Evolutionary conservation across 2,797 vertebrate genomes (phyloP), one percentile per base, ranked within the genome.

Genomic region (Lutjanus argentimaculatus): DNA sequence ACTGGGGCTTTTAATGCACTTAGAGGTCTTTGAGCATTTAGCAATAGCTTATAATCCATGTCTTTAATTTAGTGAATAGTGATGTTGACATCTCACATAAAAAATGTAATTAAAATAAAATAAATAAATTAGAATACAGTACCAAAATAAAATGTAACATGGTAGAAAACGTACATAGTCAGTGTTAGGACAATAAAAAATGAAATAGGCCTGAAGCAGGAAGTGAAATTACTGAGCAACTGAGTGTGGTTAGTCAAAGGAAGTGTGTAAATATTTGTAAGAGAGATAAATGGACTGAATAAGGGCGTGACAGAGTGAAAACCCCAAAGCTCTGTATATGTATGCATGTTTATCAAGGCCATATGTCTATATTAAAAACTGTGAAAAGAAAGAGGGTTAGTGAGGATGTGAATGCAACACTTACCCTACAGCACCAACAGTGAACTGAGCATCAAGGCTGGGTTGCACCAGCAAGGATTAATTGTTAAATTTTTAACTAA

Each of bases 211-310:
- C 0, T 22, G 1, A 12, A 1, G 6, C n/a, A 72, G 79, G 40
- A 79, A 77, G 45, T 53, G 6, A 52, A 45, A 40, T 40, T 21
- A 61, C 15, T 59, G 42, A 63, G 79, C 7, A 40, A 77, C 21
- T 1, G 17, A 65, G 25, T 15, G 72, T 42, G 77, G 59, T 79
- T 68, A 52, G 48, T 16, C 61, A 79, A 58, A 86, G 84, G 84
- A 88, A 86, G 49, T 52, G 21, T 83, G 71, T 45, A 56, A 75
- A 64, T 57, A 55, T 70, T 45, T 65, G 55, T 70, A 2, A 63
- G 48, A 45, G 17, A 21, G 69, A 86, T 76, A 83, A 75, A 77
- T 9, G 0, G 13, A n/a, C 1, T 8, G 15, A 69, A 57, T 5
- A n/a, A 45, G 61, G 56, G 51, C 17, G 68, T 52, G 61, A 11